phyloP scores from a whole-genome alignment of 2,113 vertebrate genomes.

The Numida meleagris region DNA sequence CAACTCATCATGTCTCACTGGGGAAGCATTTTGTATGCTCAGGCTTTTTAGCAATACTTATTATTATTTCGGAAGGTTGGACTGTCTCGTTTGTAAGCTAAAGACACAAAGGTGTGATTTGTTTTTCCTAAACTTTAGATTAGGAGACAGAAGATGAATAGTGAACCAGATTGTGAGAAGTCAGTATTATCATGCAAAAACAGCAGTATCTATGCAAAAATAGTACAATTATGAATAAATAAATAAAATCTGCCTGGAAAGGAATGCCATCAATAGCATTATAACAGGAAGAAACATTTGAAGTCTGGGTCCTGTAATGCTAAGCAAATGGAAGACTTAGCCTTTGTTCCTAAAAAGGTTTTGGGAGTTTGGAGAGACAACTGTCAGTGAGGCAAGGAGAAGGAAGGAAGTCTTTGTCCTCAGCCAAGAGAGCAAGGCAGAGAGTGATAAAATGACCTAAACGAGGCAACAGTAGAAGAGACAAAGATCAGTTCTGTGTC shows the following conservation, averaged over 20 bases:
- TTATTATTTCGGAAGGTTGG: constrained; percentile 64
- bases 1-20: not conserved
- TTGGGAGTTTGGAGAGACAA: not conserved
- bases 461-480: not conserved
- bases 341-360: not conserved
- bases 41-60: constrained; percentile 24
- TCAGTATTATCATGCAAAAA: not conserved
- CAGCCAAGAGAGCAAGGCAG: not conserved
- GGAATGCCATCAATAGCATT: not conserved
- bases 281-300: not conserved
- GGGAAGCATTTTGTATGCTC: constrained; percentile 23
- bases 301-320: not conserved
- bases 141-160: constrained; percentile 40
- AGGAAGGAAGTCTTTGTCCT: not conserved
- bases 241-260: not conserved
- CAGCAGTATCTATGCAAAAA: not conserved
- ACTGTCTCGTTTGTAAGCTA: constrained; percentile 70
- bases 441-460: not conserved
- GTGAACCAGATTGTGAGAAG: not conserved
- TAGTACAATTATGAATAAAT: not conserved
- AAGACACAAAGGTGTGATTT: constrained; percentile 59
- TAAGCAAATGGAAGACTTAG: not conserved
- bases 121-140: constrained; percentile 71
- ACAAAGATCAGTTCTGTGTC: not conserved
- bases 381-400: rapidly evolving